These are phyloP conservation scores for Drosophila nigrodunni DNA, from an alignment of 1,140 invertebrate species.

Conservation along the genomic window DNA sequence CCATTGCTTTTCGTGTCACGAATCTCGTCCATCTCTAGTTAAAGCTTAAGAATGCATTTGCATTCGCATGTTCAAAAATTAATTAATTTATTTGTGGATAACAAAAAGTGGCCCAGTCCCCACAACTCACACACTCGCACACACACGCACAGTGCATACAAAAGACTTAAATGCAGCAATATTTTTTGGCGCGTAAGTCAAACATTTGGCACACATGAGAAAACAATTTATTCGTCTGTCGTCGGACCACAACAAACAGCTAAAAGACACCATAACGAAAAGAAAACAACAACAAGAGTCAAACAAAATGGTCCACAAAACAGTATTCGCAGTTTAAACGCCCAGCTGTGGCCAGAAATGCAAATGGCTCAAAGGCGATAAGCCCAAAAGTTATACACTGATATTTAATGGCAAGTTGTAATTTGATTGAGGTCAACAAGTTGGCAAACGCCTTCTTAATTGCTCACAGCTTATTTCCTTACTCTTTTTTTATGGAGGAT, in stretches of 20 bases:
- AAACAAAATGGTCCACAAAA: conserved; percentile 23
- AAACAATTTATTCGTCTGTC: conserved; percentile 79
- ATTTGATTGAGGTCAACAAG: conserved; percentile 52
- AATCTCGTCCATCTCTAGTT: conserved; percentile 4
- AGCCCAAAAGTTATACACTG: conserved; percentile 30
- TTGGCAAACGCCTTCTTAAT: conserved; percentile 36
- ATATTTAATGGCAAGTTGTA: conserved; percentile 38
- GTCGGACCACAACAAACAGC: conserved; percentile 41
- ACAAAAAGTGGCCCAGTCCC: conserved; percentile 45
- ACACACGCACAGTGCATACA: conserved; percentile 39
- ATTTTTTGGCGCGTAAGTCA: conserved; percentile 70
- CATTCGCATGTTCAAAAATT: conserved; percentile 69
- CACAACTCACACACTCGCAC: conserved; percentile 19
- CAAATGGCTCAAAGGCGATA: conserved; percentile 69
- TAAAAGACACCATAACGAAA: neutral
- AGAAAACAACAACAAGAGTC: conserved; percentile 18
- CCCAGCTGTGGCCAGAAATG: conserved; percentile 71
- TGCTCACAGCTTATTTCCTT: conserved; percentile 38
- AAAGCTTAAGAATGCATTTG: conserved; percentile 24
- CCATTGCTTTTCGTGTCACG: conserved; percentile 11
- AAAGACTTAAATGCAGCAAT: conserved; percentile 41
- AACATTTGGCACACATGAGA: conserved; percentile 80
- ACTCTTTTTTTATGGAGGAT: neutral
- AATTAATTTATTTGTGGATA: conserved; percentile 77
- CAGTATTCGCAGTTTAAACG: conserved; percentile 25